Percentiles rank a stretch among this genome's conserved stretches.
phyloP scores from a whole-genome alignment of 2,113 vertebrate genomes.

The Cyanoliseus patagonus region DNA sequence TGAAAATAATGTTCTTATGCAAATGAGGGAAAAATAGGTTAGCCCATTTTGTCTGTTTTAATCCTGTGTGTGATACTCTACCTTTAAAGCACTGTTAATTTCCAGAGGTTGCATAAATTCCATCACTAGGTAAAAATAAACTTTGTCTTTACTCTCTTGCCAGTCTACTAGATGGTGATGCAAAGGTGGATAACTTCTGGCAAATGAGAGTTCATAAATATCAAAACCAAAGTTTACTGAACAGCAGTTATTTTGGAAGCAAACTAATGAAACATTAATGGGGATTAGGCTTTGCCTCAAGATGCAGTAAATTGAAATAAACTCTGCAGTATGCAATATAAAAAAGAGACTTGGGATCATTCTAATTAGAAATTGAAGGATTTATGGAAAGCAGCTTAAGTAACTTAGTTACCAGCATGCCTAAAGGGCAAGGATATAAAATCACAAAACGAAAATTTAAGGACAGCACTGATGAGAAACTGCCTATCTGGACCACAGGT shows the following conservation, averaged over 20 bases:
- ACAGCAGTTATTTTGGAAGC: neutral
- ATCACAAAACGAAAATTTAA: neutral
- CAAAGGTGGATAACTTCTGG: neutral
- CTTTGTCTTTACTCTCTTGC: neutral
- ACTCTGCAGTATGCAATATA: neutral
- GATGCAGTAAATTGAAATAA: neutral
- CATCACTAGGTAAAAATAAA: neutral
- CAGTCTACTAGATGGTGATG: neutral
- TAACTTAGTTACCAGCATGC: neutral
- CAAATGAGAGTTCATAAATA: neutral
- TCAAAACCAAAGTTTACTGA: neutral
- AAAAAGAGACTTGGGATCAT: neutral
- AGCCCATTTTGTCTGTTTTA: neutral
- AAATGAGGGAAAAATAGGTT: neutral
- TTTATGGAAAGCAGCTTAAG: conserved; percentile 24
- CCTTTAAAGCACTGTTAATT: neutral
- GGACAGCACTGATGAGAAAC: neutral
- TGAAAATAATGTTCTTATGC: neutral
- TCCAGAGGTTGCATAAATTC: neutral
- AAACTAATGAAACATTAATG: neutral
- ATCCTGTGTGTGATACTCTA: neutral
- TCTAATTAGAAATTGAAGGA: conserved; percentile 33
- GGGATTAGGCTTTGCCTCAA: conserved; percentile 13
- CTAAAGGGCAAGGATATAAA: neutral
- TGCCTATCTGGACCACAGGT: neutral